Percentiles rank a stretch among this genome's conserved stretches.
These are phyloP conservation scores for Microtus pennsylvanicus DNA, from an alignment of 2,113 vertebrate species.

Conservation along the genomic window DNA sequence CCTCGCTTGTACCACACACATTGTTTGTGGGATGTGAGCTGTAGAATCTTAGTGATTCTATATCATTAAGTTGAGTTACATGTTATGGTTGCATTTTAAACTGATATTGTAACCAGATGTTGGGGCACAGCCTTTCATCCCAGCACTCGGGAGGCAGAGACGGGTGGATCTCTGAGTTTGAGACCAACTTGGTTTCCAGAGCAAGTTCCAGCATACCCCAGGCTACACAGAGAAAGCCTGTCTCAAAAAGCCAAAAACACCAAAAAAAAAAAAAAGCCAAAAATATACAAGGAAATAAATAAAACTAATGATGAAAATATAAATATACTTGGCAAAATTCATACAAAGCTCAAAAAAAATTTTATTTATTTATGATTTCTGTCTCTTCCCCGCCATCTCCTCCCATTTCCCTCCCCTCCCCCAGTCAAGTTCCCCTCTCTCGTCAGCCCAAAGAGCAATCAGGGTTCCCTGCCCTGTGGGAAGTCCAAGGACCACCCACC, in stretches of 20 bases:
- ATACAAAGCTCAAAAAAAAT: neutral
- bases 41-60: conserved; percentile 14
- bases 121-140: neutral
- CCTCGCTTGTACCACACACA: neutral
- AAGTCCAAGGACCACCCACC: too few species aligned
- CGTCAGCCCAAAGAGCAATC: too few species aligned
- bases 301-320: neutral
- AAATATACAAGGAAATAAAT: neutral
- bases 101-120: neutral
- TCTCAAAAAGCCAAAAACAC: neutral
- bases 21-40: neutral
- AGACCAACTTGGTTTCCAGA: neutral
- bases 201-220: neutral
- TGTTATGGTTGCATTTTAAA: conserved; percentile 52
- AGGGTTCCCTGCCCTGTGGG: too few species aligned
- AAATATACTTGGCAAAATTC: conserved; percentile 38
- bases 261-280: neutral
- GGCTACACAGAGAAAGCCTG: neutral
- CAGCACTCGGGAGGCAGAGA: neutral
- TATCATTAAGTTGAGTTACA: neutral
- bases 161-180: neutral
- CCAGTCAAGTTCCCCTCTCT: too few species aligned
- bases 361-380: too few species aligned
- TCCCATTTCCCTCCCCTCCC: too few species aligned
- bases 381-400: too few species aligned